Conservation (phyloP, 2,113 vertebrate genomes). For the Hucho hucho region DNA sequence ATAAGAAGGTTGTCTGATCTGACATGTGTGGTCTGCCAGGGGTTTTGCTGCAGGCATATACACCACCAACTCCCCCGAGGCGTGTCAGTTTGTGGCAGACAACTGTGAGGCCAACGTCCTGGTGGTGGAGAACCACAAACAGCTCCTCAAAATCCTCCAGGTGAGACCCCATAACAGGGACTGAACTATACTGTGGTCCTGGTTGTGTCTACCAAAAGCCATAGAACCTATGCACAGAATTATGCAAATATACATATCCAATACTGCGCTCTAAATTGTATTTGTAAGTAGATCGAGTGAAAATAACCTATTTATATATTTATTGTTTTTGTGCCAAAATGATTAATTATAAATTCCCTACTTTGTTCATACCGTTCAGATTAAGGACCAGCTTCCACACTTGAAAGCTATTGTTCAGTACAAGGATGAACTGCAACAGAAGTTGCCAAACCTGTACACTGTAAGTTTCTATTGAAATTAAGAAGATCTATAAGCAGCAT, state of each 20-base stretch:
- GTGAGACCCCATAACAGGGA: conserved; percentile 35
- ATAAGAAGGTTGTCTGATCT: neutral
- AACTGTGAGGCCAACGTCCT: conserved; percentile 73
- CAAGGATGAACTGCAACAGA: conserved; percentile 73
- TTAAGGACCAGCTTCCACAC: conserved; percentile 75
- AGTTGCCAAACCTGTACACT: conserved; percentile 66
- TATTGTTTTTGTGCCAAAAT: too few relatives aligned
- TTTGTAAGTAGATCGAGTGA: too few relatives aligned
- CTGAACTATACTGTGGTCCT: neutral
- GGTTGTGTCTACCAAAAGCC: neutral
- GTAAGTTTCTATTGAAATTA: conserved; percentile 52
- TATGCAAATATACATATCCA: too few relatives aligned
- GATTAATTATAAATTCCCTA: conserved; percentile 57
- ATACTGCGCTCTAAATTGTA: too few relatives aligned
- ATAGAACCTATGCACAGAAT: too few relatives aligned
- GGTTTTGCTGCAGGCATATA: conserved; percentile 77
- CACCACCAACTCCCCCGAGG: conserved; percentile 74
- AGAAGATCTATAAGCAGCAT: neutral
- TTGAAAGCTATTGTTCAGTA: conserved; percentile 81
- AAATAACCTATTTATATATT: conserved; percentile 46
- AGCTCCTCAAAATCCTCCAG: conserved; percentile 78
- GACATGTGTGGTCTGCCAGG: conserved; percentile 43
- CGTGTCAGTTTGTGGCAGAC: conserved; percentile 73
- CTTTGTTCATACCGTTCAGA: conserved; percentile 42
- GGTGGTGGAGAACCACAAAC: conserved; percentile 77